Conservation (phyloP, 2,797 vertebrate species). For the Sarcophilus harrisii region DNA sequence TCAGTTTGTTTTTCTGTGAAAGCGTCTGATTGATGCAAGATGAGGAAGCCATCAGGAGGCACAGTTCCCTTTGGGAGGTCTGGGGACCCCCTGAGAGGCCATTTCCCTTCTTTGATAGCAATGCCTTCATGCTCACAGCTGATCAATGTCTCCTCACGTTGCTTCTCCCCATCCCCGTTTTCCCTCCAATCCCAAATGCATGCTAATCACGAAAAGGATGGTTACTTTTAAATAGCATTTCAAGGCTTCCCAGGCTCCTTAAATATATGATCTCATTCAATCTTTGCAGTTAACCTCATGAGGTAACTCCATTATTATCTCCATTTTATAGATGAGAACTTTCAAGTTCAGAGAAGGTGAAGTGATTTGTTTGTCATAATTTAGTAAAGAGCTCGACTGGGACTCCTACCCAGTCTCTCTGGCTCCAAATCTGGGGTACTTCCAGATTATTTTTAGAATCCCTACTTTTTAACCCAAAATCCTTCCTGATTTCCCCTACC, state of each 20-base stretch:
- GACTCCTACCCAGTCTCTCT: background rate
- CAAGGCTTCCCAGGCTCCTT: background rate
- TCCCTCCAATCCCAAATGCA: background rate
- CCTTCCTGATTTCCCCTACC: background rate
- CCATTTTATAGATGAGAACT: background rate
- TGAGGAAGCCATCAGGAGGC: background rate
- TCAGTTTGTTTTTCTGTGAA: background rate
- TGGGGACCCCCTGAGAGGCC: background rate
- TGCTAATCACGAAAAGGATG: background rate
- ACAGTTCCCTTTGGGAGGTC: background rate
- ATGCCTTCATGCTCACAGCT: background rate
- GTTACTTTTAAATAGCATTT: background rate
- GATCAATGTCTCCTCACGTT: background rate
- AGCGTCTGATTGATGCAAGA: rapidly evolving
- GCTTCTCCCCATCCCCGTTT: background rate
- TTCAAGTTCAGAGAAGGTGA: background rate
- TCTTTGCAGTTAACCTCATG: background rate
- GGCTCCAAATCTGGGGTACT: background rate
- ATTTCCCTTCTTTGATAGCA: background rate
- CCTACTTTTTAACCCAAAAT: background rate
- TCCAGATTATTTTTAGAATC: background rate
- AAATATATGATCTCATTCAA: background rate
- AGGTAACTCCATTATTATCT: background rate
- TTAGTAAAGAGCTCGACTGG: background rate
- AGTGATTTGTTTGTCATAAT: background rate